Base-by-base conservation (phyloP, 1,140 invertebrate species). In the Nylanderia fulva region DNA sequence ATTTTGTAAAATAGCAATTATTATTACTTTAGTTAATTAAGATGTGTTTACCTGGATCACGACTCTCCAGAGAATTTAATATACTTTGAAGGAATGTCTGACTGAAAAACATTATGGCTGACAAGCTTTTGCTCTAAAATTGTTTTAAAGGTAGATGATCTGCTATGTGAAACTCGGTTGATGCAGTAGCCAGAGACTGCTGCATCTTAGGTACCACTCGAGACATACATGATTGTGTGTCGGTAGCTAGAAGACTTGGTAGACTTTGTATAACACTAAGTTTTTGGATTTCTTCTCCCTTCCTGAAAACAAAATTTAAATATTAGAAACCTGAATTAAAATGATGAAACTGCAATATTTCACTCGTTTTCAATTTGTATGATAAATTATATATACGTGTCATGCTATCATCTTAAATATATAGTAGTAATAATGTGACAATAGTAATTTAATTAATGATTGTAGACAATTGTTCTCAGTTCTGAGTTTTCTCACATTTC, bases 1-100 rank as follows among this genome's bases (percentile, higher is more conserved):
- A 52, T 39, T 69, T 2, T 54, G 18, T 18, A 54, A 74, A 42
- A 33, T 68, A 52, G 24, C 0, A 61, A 63, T 63, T 42, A 58
- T 48, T 79, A 15, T 15, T 48, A 48, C 1, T 48, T 48, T 48
- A 48, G 4, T 52, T 24, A 60, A 36, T 60, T 80, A 75, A 54
- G n/a, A 29, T 74, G 7, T 60, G 86, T 79, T 93, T 93, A 96
- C 96, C 95, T 94, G 96, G 95, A 93, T 97, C 96, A 92, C 95
- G 95, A 92, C 95, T 96, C 90, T 97, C 96, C 18, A 97, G 94
- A 85, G 95, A 96, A 83, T 93, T 95, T 33, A 97, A 92, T 86
- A 97, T 96, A 85, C 95, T 96, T 88, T 96, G 96, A 5, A 97
- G 95, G 92, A 97, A 97, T 89, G 96, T 96, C 87, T 96, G 95